phyloP scores from a whole-genome alignment of 2,797 vertebrate species.

The Erithacus rubecula region DNA sequence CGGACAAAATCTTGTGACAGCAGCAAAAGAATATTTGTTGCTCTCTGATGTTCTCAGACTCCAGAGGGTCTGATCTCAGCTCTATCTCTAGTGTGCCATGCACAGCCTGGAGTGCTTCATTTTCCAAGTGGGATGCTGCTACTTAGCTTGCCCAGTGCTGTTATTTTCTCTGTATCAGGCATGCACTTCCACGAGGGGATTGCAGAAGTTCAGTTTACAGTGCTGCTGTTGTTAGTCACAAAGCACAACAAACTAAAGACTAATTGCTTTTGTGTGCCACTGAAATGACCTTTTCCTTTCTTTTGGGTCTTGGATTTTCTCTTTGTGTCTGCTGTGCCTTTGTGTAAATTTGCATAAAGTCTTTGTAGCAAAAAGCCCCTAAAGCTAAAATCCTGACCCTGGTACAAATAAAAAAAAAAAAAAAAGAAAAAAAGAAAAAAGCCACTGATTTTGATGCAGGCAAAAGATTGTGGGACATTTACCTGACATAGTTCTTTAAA shows the following conservation, averaged over 20 bases:
- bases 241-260: conserved; percentile 5
- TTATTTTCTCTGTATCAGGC: not conserved
- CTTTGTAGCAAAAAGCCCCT: not conserved
- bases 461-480: not conserved
- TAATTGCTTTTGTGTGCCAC: not conserved
- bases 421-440: not conserved
- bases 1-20: not conserved
- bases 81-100: fast-evolving
- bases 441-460: not conserved
- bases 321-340: not conserved
- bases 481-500: not conserved
- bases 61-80: not conserved
- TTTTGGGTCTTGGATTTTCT: not conserved
- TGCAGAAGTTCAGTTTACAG: not conserved
- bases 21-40: not conserved
- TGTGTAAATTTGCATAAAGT: not conserved
- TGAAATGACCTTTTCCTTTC: not conserved
- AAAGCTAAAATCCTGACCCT: not conserved
- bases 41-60: not conserved
- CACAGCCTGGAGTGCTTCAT: not conserved
- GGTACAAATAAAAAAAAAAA: not conserved
- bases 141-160: not conserved
- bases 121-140: not conserved
- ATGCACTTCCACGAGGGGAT: not conserved
- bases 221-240: not conserved